Percentiles rank a stretch among this genome's conserved stretches.
Evolutionary conservation across 2,888 invertebrate genomes (phyloP).

Genomic region (Tachina lurida): DNA sequence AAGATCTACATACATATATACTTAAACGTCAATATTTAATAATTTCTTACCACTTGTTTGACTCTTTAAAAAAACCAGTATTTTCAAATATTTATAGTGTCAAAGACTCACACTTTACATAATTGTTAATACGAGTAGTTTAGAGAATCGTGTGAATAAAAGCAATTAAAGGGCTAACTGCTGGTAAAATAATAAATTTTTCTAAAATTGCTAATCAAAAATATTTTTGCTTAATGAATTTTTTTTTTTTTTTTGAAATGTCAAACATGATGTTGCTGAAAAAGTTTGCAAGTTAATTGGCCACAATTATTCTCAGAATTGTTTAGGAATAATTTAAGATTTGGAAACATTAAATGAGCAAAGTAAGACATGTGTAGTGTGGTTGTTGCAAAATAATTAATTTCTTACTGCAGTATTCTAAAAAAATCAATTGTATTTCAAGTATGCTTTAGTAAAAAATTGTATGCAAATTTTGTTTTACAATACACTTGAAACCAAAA

Average conservation of each 20-base stretch:
- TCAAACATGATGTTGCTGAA: conserved; percentile 39
- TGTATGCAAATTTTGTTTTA: too few relatives aligned
- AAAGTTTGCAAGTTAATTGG: conserved; percentile 34
- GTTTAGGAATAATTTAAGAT: conserved; percentile 47
- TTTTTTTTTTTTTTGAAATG: background rate
- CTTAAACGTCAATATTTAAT: background rate
- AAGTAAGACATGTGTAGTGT: background rate
- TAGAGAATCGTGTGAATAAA: background rate
- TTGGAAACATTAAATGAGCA: conserved; percentile 10
- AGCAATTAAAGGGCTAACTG: background rate
- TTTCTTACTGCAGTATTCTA: background rate
- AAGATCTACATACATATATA: too few relatives aligned
- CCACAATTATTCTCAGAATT: conserved; percentile 5
- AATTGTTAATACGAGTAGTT: background rate
- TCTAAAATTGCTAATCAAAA: background rate
- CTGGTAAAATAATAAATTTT: background rate
- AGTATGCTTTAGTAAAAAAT: too few relatives aligned
- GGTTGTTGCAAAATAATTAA: background rate
- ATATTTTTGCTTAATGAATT: conserved; percentile 12
- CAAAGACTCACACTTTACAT: background rate
- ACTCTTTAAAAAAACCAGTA: background rate
- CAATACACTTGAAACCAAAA: too few relatives aligned
- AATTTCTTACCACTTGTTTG: background rate
- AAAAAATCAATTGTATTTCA: too few relatives aligned
- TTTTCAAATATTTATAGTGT: background rate